phyloP scores from a whole-genome alignment of 2,888 invertebrate genomes.

The Miltochrista miniata region DNA sequence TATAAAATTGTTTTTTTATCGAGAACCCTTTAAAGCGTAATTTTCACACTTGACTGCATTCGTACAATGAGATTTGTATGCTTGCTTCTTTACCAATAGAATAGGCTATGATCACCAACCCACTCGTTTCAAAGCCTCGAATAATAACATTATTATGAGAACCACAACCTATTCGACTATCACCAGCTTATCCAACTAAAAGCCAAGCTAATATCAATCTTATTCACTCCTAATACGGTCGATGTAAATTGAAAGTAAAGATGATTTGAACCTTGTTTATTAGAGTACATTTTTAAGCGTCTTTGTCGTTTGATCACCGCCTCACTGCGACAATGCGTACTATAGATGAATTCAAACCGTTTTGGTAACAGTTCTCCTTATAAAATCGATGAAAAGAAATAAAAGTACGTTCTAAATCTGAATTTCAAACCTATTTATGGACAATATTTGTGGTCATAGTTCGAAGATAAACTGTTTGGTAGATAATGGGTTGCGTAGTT shows the following conservation, averaged over 20 bases:
- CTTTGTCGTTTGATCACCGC: slow-evolving; percentile 74
- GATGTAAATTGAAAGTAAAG: not conserved
- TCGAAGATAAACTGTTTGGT: slow-evolving; percentile 12
- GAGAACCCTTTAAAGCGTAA: slow-evolving; percentile 22
- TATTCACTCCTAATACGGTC: slow-evolving; percentile 25
- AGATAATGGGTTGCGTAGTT: too few species aligned
- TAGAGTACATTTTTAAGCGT: slow-evolving; percentile 70
- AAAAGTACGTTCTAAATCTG: slow-evolving; percentile 36
- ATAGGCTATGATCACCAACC: slow-evolving; percentile 74
- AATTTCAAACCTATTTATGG: slow-evolving; percentile 31
- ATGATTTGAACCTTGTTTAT: slow-evolving; percentile 42
- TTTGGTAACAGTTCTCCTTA: slow-evolving; percentile 54
- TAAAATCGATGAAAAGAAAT: slow-evolving; percentile 42
- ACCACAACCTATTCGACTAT: slow-evolving; percentile 43
- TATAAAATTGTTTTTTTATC: not conserved
- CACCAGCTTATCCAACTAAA: slow-evolving; percentile 10
- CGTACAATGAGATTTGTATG: slow-evolving; percentile 60
- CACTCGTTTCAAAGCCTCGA: slow-evolving; percentile 68
- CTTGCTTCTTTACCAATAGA: slow-evolving; percentile 66
- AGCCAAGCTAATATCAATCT: slow-evolving; percentile 31
- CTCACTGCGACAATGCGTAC: slow-evolving; percentile 63
- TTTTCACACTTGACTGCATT: slow-evolving; percentile 39
- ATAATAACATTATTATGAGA: slow-evolving; percentile 78
- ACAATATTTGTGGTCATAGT: slow-evolving; percentile 30
- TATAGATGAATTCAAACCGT: slow-evolving; percentile 58